Base-by-base conservation (phyloP, 2,888 invertebrate genomes). In the Dichetophora obliterata region DNA sequence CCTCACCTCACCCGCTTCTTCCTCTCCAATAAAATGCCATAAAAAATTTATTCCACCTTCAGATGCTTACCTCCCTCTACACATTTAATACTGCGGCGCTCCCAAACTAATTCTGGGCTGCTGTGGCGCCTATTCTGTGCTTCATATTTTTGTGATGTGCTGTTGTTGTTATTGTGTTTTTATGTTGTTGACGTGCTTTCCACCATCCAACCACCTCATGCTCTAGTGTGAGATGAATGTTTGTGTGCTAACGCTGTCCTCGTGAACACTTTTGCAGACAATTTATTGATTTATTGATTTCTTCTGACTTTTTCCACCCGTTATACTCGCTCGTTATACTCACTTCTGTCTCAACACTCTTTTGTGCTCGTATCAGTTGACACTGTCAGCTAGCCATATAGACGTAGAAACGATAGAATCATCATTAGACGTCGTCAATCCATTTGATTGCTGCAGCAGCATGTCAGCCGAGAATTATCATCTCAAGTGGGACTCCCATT, bases 401-500 rank as follows among this genome's bases (percentile, higher is more conserved):
- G 43, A 14, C 43, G 43, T 43, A 43, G 14, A 43, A 43, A 43
- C 14, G 11, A 11, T 43, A 43, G 14, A 11, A 43, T 11, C 43
- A 11, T 43, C 43, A 43, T 43, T 3, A 43, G 43, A 43, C 11
- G 31, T 71, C 16, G 57, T 24, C 70, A 27, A n/a, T 52, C 69
- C 14, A 34, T 31, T 37, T 27, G 31, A 22, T 14, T 61, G 61
- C 73, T 34, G 16, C 52, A 81, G 16, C 52, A 81, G 52, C n/a
- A 88, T 88, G 89, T 84, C 88, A 79, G 91, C 92, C 84, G 96
- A 96, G 89, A 96, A 95, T 84, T 96, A 95, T 89, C 95, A 96
- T 89, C 91, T 96, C 74, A 96, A 96, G 91, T 96, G 96, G 96
- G 95, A 95, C 89, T 95, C 95, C 82, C 95, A 95, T 91, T 92